A percentile compares a stretch with the other conserved stretches of the same genome.
These are phyloP conservation scores for Palloptera scutellata DNA, from an alignment of 2,888 invertebrate species.

Conservation along the genomic window DNA sequence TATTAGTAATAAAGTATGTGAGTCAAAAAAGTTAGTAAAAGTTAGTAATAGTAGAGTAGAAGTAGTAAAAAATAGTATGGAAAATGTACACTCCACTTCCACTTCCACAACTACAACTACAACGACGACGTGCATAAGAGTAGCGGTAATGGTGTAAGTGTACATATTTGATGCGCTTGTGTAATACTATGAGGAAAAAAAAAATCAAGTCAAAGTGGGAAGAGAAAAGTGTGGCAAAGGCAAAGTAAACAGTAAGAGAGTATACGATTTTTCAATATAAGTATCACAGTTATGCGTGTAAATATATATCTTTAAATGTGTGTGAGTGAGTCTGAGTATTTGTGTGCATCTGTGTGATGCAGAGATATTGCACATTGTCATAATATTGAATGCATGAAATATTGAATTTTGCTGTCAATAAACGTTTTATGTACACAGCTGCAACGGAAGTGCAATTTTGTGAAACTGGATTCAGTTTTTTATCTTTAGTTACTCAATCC, in stretches of 20 bases:
- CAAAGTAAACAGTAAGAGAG: background rate
- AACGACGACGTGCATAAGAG: background rate
- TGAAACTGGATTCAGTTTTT: constrained; percentile 22
- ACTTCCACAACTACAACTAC: no score
- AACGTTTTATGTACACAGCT: constrained; percentile 50
- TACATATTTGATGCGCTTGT: constrained; percentile 1
- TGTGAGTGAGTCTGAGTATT: background rate
- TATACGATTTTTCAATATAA: constrained; percentile 2
- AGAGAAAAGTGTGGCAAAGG: no score
- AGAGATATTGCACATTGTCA: constrained; percentile 52
- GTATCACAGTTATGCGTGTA: constrained; percentile 2
- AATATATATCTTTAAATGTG: background rate
- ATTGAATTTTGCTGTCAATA: constrained; percentile 56
- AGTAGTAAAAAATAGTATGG: background rate
- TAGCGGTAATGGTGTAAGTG: background rate
- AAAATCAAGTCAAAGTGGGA: no score
- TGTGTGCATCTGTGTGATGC: constrained; percentile 7
- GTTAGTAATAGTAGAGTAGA: background rate
- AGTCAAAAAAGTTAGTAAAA: constrained; percentile 1
- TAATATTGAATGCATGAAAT: constrained; percentile 54
- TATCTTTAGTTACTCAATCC: constrained; percentile 13
- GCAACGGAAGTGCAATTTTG: constrained; percentile 35
- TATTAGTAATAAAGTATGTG: constrained; percentile 25
- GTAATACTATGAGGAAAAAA: background rate
- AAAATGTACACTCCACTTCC: background rate